These are phyloP conservation scores for Denticeps clupeoides DNA, from an alignment of 2,797 vertebrate species.

Conservation along the genomic window DNA sequence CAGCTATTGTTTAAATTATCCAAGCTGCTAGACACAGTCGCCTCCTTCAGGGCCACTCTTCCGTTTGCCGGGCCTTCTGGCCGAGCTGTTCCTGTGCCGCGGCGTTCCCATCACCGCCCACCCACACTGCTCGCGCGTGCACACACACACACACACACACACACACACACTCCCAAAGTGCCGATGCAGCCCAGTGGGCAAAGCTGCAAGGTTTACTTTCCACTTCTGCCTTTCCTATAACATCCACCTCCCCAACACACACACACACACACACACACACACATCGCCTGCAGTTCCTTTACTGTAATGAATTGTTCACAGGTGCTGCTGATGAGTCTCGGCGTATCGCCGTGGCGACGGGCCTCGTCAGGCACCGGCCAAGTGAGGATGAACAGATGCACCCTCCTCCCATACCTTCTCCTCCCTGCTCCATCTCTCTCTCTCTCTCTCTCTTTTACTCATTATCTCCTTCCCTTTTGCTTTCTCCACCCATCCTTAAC, in stretches of 20 bases:
- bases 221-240: constrained; percentile 31
- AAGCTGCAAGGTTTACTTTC: no score
- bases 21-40: constrained; percentile 23
- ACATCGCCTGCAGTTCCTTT: constrained; percentile 70
- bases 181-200: no score
- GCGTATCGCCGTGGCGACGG: constrained; percentile 60
- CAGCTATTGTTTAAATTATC: constrained; percentile 21
- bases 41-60: constrained; percentile 4
- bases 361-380: constrained; percentile 59
- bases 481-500: constrained; percentile 16
- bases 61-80: constrained; percentile 14
- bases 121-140: constrained; percentile 14
- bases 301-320: constrained; percentile 81
- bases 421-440: constrained; percentile 12
- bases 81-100: constrained; percentile 18
- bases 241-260: constrained; percentile 39
- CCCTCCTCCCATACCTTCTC: constrained; percentile 34
- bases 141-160: not conserved
- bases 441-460: constrained; percentile 12
- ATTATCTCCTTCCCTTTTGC: constrained; percentile 31
- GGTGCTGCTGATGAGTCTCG: constrained; percentile 72
- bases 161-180: constrained; percentile 9
- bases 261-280: constrained; percentile 13
- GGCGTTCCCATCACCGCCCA: constrained; percentile 10
- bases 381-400: constrained; percentile 70